phyloP scores from a whole-genome alignment of 1,140 invertebrate genomes.

The Diplogasteroides magnus region DNA sequence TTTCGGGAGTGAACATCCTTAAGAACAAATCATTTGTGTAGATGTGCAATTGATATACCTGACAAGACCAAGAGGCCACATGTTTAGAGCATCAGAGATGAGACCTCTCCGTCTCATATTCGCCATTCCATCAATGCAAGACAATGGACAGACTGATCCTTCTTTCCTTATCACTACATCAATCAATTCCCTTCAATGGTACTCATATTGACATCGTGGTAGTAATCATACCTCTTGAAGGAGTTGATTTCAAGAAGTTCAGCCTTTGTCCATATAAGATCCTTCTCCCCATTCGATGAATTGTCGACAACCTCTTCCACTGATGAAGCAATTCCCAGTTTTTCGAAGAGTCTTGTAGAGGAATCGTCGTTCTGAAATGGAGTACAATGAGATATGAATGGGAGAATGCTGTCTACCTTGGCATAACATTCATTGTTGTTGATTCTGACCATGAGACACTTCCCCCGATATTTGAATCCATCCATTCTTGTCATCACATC shows the following conservation, averaged over 20 bases:
- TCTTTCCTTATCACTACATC: background rate
- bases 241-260: background rate
- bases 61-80: background rate
- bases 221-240: background rate
- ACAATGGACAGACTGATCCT: background rate
- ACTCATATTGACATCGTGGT: background rate
- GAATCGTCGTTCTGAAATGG: background rate
- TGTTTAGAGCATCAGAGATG: background rate
- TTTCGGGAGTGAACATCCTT: background rate
- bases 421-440: background rate
- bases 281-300: background rate
- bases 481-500: background rate
- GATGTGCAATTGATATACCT: too few species aligned
- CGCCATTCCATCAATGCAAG: background rate
- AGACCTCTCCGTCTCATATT: background rate
- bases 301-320: background rate
- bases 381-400: background rate
- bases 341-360: background rate
- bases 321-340: background rate
- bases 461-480: background rate
- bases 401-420: background rate
- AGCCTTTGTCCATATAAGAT: background rate
- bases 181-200: background rate
- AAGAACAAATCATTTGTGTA: too few species aligned
- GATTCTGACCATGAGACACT: background rate